phyloP scores from a whole-genome alignment of 2,113 vertebrate species.

The Chionomys nivalis region DNA sequence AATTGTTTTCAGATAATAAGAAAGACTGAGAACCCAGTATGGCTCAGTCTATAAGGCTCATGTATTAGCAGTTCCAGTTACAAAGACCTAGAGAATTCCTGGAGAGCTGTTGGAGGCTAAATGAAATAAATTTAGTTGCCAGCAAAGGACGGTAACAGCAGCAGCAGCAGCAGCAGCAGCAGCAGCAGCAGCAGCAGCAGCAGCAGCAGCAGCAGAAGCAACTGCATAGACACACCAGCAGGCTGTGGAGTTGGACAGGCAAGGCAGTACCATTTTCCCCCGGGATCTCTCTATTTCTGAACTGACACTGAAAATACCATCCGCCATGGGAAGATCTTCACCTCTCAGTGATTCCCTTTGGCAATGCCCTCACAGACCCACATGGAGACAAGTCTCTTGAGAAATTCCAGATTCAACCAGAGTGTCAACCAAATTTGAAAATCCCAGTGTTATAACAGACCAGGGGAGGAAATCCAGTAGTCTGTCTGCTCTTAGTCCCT shows the following conservation, averaged over 20 bases:
- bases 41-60: not conserved
- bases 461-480: rapidly evolving
- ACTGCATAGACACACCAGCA: too few relatives aligned
- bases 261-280: not conserved
- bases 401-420: not conserved
- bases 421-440: not conserved
- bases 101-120: not conserved
- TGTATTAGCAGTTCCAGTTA: not conserved
- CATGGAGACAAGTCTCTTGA: not conserved
- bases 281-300: not conserved
- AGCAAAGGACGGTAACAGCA: not conserved
- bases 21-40: not conserved
- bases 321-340: not conserved
- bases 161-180: not conserved
- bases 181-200: not conserved
- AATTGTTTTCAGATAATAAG: not conserved
- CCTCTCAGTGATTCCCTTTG: too few relatives aligned
- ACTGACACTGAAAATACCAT: not conserved
- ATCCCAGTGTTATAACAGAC: not conserved
- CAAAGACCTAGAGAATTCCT: not conserved
- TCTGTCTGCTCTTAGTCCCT: not conserved
- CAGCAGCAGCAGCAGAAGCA: not conserved
- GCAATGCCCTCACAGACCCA: not conserved
- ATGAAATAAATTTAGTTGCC: not conserved
- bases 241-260: not conserved